These are phyloP conservation scores for Gallinago media DNA, from an alignment of 2,113 vertebrate genomes.

Conservation along the genomic window DNA sequence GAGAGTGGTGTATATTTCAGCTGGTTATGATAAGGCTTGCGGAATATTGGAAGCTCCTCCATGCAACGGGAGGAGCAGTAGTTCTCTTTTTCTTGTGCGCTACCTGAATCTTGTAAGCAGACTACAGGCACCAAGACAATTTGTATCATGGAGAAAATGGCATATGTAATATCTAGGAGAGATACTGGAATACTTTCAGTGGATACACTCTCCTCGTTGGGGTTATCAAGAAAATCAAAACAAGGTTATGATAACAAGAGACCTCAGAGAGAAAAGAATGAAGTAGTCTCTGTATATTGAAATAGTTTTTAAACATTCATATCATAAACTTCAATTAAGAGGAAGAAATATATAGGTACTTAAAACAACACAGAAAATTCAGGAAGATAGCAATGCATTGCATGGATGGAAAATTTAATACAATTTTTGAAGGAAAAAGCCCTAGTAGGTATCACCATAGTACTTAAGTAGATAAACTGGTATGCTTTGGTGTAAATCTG, in stretches of 20 bases:
- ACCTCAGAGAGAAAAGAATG: background rate
- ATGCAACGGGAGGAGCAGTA: accelerated
- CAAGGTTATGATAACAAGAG: background rate
- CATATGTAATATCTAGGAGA: background rate
- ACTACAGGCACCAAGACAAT: background rate
- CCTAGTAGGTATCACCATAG: background rate
- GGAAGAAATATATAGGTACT: background rate
- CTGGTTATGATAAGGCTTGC: background rate
- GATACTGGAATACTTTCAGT: background rate
- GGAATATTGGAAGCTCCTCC: background rate
- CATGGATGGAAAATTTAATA: background rate
- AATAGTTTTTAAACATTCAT: background rate
- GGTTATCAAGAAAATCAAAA: background rate
- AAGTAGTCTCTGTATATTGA: background rate
- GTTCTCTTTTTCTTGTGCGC: background rate
- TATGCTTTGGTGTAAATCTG: background rate
- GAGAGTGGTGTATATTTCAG: background rate
- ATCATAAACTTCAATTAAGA: background rate
- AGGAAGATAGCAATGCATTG: background rate
- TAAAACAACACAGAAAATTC: background rate
- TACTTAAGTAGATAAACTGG: background rate
- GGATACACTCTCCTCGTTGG: background rate
- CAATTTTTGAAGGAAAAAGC: background rate
- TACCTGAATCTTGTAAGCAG: background rate
- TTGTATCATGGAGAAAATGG: background rate